Conservation (phyloP, 2,113 vertebrate species). For the Phrynosoma blainvillii region DNA sequence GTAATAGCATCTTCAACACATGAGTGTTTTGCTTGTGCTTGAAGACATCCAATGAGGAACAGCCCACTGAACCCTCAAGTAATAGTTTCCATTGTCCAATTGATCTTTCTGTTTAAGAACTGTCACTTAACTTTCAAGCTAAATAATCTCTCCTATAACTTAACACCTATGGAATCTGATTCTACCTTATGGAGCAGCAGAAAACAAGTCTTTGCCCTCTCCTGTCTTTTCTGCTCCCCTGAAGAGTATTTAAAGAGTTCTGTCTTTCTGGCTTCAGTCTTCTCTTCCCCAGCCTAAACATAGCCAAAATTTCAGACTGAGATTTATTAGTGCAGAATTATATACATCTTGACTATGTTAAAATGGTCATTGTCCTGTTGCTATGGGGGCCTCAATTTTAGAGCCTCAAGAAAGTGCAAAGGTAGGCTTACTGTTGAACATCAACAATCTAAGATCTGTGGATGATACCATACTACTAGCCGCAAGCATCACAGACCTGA, state of each 20-base stretch:
- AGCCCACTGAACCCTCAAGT: not conserved
- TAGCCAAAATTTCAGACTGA: not conserved
- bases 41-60: not conserved
- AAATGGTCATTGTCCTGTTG: not conserved
- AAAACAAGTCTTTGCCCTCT: not conserved
- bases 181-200: not conserved
- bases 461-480: too few relatives aligned
- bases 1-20: not conserved
- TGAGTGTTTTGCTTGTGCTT: not conserved
- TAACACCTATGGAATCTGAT: not conserved
- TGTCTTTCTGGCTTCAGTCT: too few relatives aligned
- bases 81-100: not conserved
- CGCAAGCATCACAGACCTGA: too few relatives aligned
- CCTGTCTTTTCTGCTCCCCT: not conserved
- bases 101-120: not conserved
- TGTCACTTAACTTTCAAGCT: not conserved
- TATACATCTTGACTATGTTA: not conserved
- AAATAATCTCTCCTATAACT: not conserved
- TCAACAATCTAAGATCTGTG: too few relatives aligned
- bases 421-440: too few relatives aligned
- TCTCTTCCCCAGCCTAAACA: not conserved
- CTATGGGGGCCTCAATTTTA: fast-evolving
- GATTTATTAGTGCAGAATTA: not conserved
- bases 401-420: not conserved
- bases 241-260: too few relatives aligned